Evolutionary conservation across 2,797 vertebrate genomes (phyloP), one percentile per base, ranked within the genome.

Genomic region (Nannoperca australis): DNA sequence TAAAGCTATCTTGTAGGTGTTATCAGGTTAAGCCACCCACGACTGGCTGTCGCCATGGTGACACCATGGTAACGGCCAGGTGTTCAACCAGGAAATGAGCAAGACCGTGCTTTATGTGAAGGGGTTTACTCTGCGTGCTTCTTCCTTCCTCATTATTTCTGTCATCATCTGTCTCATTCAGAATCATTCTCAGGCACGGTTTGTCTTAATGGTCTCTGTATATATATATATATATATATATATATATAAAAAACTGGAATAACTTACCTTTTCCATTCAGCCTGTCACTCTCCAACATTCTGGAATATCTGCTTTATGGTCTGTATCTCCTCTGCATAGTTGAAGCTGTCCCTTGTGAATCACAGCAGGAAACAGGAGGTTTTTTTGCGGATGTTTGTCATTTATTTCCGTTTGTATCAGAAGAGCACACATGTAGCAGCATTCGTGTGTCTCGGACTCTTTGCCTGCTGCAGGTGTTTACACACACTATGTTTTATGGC

Each of bases 11-110:
- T 78, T 75, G 86, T 83, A 89, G 91, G 87, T 91, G 89, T 88
- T 91, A 88, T 87, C 83, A 89, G 89, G 90, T 94, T 91, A 92
- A 85, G 79, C 86, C 73, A 65, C 82, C 89, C 85, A 91, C 85
- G 36, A 40, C 70, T 80, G 84, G 76, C 89, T 78, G 92, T 93
- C 81, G 38, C 90, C 88, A 92, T 91, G 88, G 92, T 81, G 82
- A 93, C 91, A 76, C 83, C 89, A 91, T 93, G 90, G 93, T 76
- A 91, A 93, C 92, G 27, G 51, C 82, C 87, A 93, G 89, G 89
- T 92, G 91, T 91, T 88, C 76, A 38, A 20, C 60, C 45, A 76
- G 70, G 53, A 76, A 47, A 73, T 60, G 79, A 85, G 67, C 18
- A 14, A 81, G 47, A 64, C 76, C 59, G 70, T 73, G 42, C 70